A percentile compares a stretch with the other conserved stretches of the same genome.
Conservation (phyloP, 2,888 invertebrate genomes). For the Hipparchia semele region DNA sequence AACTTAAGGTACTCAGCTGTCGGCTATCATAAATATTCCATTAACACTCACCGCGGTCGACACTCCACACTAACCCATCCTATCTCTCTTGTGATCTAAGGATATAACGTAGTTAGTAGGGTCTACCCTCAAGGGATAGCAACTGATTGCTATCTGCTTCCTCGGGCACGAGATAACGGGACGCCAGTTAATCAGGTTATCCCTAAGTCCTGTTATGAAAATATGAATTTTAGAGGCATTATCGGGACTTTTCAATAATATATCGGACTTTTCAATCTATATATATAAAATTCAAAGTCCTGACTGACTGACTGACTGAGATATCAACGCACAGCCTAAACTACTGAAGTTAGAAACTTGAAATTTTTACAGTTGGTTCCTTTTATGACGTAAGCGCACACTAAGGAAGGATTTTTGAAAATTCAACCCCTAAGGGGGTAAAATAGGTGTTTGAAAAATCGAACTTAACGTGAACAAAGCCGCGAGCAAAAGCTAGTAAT, state of each 20-base stretch:
- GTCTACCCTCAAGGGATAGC: constrained; percentile 47
- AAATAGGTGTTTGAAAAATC: too few relatives aligned
- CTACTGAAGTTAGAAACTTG: too few relatives aligned
- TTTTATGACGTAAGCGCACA: too few relatives aligned
- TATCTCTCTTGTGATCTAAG: constrained; percentile 54
- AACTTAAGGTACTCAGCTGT: constrained; percentile 29
- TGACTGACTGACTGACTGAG: too few relatives aligned
- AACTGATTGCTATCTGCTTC: constrained; percentile 46
- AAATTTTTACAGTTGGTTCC: too few relatives aligned
- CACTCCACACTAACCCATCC: constrained; percentile 48
- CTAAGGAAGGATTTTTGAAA: too few relatives aligned
- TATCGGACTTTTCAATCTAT: too few relatives aligned
- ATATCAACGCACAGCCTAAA: too few relatives aligned
- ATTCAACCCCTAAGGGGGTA: too few relatives aligned
- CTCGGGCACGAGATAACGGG: constrained; percentile 13
- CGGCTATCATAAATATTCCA: constrained; percentile 53
- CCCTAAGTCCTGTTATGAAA: constrained; percentile 2
- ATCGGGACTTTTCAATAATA: not conserved
- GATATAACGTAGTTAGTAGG: constrained; percentile 49
- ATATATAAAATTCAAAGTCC: too few relatives aligned
- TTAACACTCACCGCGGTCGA: constrained; percentile 46
- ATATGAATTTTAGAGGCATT: constrained; percentile 2
- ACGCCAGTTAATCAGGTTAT: not conserved
- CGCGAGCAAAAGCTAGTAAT: too few relatives aligned
- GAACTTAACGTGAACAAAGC: too few relatives aligned